Evolutionary conservation across 2,888 invertebrate genomes (phyloP), one percentile per base, ranked within the genome.

Genomic region (Cantharis lateralis): DNA sequence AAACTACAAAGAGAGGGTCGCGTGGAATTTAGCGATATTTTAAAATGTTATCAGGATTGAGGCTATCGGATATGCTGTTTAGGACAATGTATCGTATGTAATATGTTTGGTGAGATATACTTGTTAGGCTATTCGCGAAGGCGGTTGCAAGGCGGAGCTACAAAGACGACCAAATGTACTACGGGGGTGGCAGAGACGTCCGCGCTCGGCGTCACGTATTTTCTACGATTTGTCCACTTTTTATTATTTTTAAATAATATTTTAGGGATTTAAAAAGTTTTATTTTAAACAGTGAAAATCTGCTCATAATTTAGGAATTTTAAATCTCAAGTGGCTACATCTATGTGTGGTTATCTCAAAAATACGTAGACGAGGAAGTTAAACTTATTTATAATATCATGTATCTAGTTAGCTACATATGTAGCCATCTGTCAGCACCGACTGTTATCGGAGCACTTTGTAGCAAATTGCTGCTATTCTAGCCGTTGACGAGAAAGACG

Each of bases 331-430:
- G 24, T 24, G 24, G 9, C 24, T 24, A 24, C 24, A 7, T 24
- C 24, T 24, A 24, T 4, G 20, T 4, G 20, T 7, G 20, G 7
- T 24, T 24, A 85, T 85, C 87, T 87, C 48, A 4, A 48, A 48
- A 48, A 48, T 87, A 87, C 87, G 87, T 88, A 88, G 87, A 87
- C 87, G 87, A 87, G 87, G 86, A 82, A 84, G 85, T 87, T 87
- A 71, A 68, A 74, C 88, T 88, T 88, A 87, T 87, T 88, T 87
- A 88, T 87, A 86, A 86, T 79, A 69, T 74, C 62, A 66, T 84
- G 85, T 85, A 84, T 86, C 86, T 85, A 85, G 82, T 83, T 82
- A 84, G 84, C 85, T 83, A 86, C 87, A 87, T 87, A 85, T 87
- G 87, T 87, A 87, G 85, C 86, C 87, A 88, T 88, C 87, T 87